These are phyloP conservation scores for Spermophilus dauricus DNA, from an alignment of 2,113 vertebrate species.

Conservation along the genomic window DNA sequence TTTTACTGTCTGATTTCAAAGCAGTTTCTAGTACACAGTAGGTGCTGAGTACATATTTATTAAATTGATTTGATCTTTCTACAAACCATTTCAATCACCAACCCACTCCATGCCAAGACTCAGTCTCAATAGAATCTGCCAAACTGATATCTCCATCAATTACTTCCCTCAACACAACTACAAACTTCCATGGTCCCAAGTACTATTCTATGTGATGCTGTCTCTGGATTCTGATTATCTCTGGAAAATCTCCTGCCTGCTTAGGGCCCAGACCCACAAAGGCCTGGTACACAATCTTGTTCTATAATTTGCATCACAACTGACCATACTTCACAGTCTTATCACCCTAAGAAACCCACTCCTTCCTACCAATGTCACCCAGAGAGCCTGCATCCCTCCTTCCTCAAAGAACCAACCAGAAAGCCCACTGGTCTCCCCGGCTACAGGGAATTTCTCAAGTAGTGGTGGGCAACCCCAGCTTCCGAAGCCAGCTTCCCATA, in stretches of 20 bases:
- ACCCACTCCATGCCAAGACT: neutral
- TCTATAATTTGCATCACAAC: too few relatives aligned
- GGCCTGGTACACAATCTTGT: neutral
- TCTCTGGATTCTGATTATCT: neutral
- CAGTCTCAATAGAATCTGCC: neutral
- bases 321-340: neutral
- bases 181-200: neutral
- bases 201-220: neutral
- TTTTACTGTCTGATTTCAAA: neutral
- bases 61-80: neutral
- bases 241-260: neutral
- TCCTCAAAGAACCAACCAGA: neutral
- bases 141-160: neutral
- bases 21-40: neutral
- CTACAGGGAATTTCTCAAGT: neutral
- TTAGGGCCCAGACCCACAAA: neutral
- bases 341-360: fast-evolving
- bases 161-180: neutral
- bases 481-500: neutral
- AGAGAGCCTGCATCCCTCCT: neutral
- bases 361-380: neutral
- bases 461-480: too few relatives aligned
- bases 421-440: neutral
- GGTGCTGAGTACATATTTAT: neutral
- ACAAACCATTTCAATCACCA: neutral